Evolutionary conservation across 2,113 vertebrate genomes (phyloP).

Genomic region (Myotis davidii): DNA sequence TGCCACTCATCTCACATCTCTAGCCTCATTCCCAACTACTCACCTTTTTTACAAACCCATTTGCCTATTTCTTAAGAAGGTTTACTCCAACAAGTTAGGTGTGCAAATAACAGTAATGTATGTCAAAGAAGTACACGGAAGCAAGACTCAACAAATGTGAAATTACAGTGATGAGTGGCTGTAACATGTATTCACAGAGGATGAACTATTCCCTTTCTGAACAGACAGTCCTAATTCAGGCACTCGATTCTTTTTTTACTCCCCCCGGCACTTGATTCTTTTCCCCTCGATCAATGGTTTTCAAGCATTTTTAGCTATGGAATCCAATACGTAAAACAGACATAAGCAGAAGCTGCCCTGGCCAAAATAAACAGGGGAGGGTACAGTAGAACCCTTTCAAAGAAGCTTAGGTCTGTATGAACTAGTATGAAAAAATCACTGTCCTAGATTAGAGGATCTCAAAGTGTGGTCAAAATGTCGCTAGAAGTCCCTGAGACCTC

Average conservation of each 20-base stretch:
- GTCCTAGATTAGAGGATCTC: background rate
- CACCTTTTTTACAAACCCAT: background rate
- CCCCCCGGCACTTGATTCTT: background rate
- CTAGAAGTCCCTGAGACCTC: background rate
- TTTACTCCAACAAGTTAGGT: background rate
- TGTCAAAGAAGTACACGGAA: conserved; percentile 8
- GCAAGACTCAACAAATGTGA: background rate
- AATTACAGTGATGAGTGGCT: background rate
- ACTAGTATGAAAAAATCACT: background rate
- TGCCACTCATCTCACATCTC: background rate
- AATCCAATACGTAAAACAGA: background rate
- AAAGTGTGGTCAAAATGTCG: background rate
- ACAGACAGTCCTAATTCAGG: background rate
- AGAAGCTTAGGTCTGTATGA: background rate
- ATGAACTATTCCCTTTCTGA: background rate
- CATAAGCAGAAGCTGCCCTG: background rate
- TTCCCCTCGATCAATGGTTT: background rate
- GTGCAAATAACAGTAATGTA: background rate
- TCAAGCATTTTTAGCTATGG: background rate
- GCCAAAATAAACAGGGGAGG: background rate
- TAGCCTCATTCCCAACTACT: background rate
- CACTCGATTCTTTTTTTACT: background rate
- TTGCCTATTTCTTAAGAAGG: background rate
- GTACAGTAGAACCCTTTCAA: background rate
- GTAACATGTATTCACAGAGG: background rate